These are phyloP conservation scores for Sinosuthora webbiana DNA, from an alignment of 2,113 vertebrate genomes.

Conservation along the genomic window DNA sequence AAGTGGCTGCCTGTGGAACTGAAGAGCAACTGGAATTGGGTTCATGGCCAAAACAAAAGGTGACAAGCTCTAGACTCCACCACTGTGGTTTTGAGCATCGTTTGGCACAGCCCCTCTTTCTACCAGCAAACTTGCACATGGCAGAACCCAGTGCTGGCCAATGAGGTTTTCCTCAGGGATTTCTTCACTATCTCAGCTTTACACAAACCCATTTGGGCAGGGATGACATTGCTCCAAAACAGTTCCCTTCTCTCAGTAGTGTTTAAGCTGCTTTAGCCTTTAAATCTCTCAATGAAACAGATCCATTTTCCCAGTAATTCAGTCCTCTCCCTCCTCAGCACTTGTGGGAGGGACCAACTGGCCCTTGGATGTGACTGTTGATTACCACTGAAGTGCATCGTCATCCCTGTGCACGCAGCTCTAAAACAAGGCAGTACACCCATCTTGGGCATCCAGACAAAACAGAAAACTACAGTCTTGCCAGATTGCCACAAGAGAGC, in stretches of 20 bases:
- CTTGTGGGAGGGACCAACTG: neutral
- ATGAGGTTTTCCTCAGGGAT: neutral
- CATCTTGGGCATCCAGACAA: neutral
- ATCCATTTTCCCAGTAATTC: neutral
- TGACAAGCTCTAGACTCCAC: neutral
- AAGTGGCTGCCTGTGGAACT: constrained; percentile 98
- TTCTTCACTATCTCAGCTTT: neutral
- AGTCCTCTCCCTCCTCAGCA: fast-evolving
- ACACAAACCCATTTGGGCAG: neutral
- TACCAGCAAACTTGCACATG: fast-evolving
- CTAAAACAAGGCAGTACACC: neutral
- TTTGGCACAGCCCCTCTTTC: neutral
- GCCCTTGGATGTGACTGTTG: neutral
- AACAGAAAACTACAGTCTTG: neutral
- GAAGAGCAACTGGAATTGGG: neutral
- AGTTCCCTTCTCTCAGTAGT: neutral
- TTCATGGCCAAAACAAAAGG: neutral
- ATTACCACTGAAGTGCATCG: neutral
- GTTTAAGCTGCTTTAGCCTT: neutral
- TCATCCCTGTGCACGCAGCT: fast-evolving
- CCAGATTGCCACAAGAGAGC: neutral
- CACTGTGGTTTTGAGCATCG: neutral
- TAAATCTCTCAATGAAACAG: neutral
- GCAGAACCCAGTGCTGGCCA: neutral
- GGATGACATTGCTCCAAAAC: neutral